Percentiles rank a stretch among this genome's conserved stretches.
Conservation (phyloP, 2,888 invertebrate species). For the Plebejus argus region DNA sequence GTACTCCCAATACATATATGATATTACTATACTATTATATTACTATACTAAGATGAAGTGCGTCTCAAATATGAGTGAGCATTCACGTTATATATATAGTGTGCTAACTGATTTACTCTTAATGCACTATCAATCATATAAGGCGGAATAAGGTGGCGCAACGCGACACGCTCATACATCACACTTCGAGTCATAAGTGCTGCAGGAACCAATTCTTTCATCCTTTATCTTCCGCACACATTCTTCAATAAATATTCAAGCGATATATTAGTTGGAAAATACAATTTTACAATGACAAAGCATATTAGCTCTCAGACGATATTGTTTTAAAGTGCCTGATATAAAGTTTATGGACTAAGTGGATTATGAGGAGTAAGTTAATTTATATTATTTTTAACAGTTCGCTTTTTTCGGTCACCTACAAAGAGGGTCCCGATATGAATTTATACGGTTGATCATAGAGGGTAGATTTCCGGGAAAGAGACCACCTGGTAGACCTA, state of each 20-base stretch:
- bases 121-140: slow-evolving; percentile 71
- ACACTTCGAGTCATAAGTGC: slow-evolving; percentile 75
- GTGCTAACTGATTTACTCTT: slow-evolving; percentile 56
- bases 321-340: neutral
- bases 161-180: slow-evolving; percentile 68
- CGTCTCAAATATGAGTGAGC: slow-evolving; percentile 12
- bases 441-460: too few relatives aligned
- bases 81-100: slow-evolving; percentile 17
- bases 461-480: too few relatives aligned
- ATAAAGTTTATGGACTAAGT: neutral
- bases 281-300: neutral
- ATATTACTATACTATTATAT: neutral
- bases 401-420: too few relatives aligned
- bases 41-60: neutral
- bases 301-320: neutral
- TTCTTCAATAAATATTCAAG: slow-evolving; percentile 29
- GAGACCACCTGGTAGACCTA: too few relatives aligned
- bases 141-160: slow-evolving; percentile 47
- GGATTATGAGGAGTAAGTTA: neutral
- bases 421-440: too few relatives aligned
- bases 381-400: too few relatives aligned
- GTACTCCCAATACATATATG: neutral
- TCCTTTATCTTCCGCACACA: slow-evolving; percentile 40
- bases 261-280: slow-evolving; percentile 13
- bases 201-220: slow-evolving; percentile 50